Evolutionary conservation across 2,888 invertebrate genomes (phyloP).

Genomic region (Patella depressa): DNA sequence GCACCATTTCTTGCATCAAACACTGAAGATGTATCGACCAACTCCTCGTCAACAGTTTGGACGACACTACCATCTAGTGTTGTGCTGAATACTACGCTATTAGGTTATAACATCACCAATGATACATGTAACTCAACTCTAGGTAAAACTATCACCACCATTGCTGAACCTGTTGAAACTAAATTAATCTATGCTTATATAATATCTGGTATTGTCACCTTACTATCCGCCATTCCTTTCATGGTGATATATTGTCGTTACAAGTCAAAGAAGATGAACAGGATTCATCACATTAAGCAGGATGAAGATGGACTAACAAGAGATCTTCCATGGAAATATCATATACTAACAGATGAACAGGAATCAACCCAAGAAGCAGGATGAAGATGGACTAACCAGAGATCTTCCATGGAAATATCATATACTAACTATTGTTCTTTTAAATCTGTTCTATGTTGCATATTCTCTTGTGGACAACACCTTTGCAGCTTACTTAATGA

Average conservation of each 20-base stretch:
- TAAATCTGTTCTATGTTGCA: conserved; percentile 64
- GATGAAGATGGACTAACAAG: conserved; percentile 24
- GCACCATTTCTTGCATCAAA: conserved; percentile 68
- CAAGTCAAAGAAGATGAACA: conserved; percentile 20
- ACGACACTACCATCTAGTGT: background rate
- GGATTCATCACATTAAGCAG: conserved; percentile 14
- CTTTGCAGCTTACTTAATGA: conserved; percentile 66
- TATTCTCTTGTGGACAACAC: conserved; percentile 70
- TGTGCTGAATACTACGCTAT: background rate
- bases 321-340: conserved; percentile 28
- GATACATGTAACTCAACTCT: background rate
- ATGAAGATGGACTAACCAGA: conserved; percentile 23
- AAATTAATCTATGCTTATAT: conserved; percentile 38
- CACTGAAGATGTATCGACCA: background rate
- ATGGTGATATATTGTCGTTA: conserved; percentile 32
- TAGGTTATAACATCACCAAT: background rate
- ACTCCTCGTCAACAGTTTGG: background rate
- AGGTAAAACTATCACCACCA: background rate
- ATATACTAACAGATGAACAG: conserved; percentile 44
- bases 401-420: conserved; percentile 32
- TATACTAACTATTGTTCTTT: conserved; percentile 55
- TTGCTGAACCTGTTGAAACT: conserved; percentile 11
- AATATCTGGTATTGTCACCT: conserved; percentile 38
- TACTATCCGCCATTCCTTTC: conserved; percentile 31
- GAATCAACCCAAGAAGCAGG: conserved; percentile 17